Base-by-base conservation (phyloP, 2,888 invertebrate species). In the Dinocampus coccinellae region DNA sequence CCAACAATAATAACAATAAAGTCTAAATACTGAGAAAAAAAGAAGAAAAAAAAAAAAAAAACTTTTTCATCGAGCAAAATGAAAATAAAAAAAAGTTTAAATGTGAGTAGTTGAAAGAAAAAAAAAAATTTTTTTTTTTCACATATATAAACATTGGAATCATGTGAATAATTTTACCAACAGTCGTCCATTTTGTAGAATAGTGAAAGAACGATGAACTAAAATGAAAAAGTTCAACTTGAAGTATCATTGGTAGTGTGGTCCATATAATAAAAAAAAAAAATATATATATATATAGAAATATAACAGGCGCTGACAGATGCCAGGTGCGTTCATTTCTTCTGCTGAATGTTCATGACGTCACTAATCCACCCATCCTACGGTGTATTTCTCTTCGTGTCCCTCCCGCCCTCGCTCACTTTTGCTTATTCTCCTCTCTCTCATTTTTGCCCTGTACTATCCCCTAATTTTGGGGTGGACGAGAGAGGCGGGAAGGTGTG, bases 331-430 rank as follows among this genome's bases (percentile, higher is more conserved):
- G 47, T 16, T 7, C 6, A n/a, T 39, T 39, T 13, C n/a, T 47
- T 83, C 79, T 81, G 79, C 77, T 77, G 76, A 76, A 73, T 77
- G 75, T 75, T 78, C 78, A 79, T 87, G 85, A 86, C 86, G 85
- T 86, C 84, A 84, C 82, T 87, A 86, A 86, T 85, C 85, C 86
- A 85, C 81, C 85, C 85, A 85, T 84, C 82, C 79, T 78, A 69
- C 73, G 52, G 77, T 78, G 79, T 80, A 74, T 76, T 70, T 74
- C 78, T 80, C 78, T 60, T 36, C 16, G 10, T 34, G 24, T 47
- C 16, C 33, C 57, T 58, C 67, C 67, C 42, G 13, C 67, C 39
- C 57, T 36, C 86, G 85, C 81, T 85, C 85, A 84, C 84, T 82
- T 79, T 78, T 68, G 72, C 52, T 76, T 78, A 80, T 80, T 75